Evolutionary conservation across 2,888 invertebrate genomes (phyloP).

Genomic region (Yponomeuta sedellus): DNA sequence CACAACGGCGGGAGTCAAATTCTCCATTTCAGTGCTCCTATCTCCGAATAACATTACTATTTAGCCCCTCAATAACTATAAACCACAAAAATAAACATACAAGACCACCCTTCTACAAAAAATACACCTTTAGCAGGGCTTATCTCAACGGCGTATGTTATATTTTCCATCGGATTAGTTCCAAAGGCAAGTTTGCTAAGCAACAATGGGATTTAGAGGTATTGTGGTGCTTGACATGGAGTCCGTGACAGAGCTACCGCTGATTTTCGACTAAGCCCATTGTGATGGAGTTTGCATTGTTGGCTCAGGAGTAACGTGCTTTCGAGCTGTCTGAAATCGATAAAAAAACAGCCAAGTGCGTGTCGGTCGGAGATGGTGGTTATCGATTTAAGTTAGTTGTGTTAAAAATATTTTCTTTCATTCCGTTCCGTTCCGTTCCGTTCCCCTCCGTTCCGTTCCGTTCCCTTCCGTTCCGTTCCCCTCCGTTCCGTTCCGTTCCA

Average conservation of each 20-base stretch:
- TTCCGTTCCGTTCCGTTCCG: too few species aligned
- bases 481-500: too few species aligned
- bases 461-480: too few species aligned
- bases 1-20: too few species aligned
- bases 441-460: too few species aligned
- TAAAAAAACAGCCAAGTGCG: too few species aligned
- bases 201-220: conserved; percentile 7
- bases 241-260: conserved; percentile 21
- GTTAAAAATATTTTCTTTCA: too few species aligned
- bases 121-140: neutral
- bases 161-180: neutral
- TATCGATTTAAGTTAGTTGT: too few species aligned
- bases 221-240: conserved; percentile 25
- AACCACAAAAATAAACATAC: neutral
- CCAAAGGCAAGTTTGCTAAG: neutral
- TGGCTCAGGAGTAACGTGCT: conserved; percentile 26
- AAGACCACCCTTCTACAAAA: neutral
- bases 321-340: neutral
- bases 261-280: conserved; percentile 26
- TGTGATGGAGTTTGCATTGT: conserved; percentile 32
- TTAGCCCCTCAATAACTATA: neutral
- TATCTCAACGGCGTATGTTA: neutral
- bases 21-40: too few species aligned
- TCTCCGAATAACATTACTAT: too few species aligned
- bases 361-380: too few species aligned